Base-by-base conservation (phyloP, 35 echinoderm and acorn worm species). In the Apostichopus californicus region DNA sequence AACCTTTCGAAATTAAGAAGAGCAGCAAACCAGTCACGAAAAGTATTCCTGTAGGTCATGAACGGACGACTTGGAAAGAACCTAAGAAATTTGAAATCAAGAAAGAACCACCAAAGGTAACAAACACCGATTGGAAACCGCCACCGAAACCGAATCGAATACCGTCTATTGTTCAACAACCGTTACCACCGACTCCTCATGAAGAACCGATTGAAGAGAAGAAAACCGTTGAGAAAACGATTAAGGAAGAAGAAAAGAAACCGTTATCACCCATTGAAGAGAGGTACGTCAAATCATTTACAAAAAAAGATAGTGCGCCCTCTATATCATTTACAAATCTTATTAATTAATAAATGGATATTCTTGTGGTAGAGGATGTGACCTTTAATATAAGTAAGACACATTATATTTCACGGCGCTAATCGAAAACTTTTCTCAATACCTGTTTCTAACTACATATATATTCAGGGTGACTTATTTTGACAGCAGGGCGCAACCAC, bases 1-100 rank as follows among this genome's bases (percentile, higher is more conserved):
- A 95, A n/a, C 90, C 87, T 9, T 91, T 95, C 59, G 87, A 93
- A 81, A 61, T 95, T 13, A 93, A 93, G 61, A 97, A 97, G 73
- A 93, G 91, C 52, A 63, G 63, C 78, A 97, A 97, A 65, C 58
- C 94, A 18, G 61, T 77, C 3, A 97, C 96, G 9, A 86, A 94
- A 15, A 54, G 86, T 5, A 53, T 93, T 1, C 72, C 94, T 20
- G 80, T 58, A 54, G 66, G 79, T 52, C 25, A 92, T 80, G 12
- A 70, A 11, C 91, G 93, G 54, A 91, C 55, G 5, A 84, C 66
- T 23, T 97, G 96, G 96, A 93, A 97, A 58, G 93, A 94, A 78
- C 93, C 93, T 0, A 86, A 92, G 14, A 94, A 95, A 55, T 95
- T 97, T 60, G 93, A 95, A 58, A 28, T 93, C 5, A 95, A 78